Conservation (phyloP, 2,888 invertebrate genomes). For the Drosophila flavopinicola region DNA sequence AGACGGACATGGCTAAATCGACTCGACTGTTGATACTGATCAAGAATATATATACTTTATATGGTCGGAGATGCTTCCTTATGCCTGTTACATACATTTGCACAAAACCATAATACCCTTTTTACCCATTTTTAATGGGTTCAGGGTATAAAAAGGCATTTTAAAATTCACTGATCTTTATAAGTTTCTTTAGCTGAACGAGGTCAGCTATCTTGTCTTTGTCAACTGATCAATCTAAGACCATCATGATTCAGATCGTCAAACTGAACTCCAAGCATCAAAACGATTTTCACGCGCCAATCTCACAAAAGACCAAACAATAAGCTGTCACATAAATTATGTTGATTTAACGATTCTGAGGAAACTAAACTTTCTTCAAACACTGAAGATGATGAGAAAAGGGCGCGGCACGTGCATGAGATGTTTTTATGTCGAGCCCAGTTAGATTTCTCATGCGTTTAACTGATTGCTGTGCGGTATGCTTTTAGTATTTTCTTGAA, state of each 20-base stretch:
- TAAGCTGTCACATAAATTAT: conserved; percentile 27
- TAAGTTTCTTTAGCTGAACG: background rate
- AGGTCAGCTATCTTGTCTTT: conserved; percentile 8
- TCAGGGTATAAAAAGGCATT: too few relatives aligned
- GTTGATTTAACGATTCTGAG: conserved; percentile 34
- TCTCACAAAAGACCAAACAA: conserved; percentile 1
- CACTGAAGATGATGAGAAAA: conserved; percentile 6
- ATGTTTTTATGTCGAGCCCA: conserved; percentile 20
- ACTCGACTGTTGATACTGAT: too few relatives aligned
- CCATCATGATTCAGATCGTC: conserved; percentile 4
- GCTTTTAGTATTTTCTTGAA: conserved; percentile 14
- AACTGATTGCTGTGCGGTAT: background rate
- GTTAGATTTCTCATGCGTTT: conserved; percentile 18
- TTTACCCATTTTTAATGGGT: too few relatives aligned
- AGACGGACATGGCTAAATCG: too few relatives aligned
- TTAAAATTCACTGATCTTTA: too few relatives aligned
- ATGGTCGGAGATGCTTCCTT: too few relatives aligned
- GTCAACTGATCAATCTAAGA: conserved; percentile 6
- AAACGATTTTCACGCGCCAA: background rate
- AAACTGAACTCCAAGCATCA: conserved; percentile 8
- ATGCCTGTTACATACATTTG: too few relatives aligned
- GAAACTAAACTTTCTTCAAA: conserved; percentile 41
- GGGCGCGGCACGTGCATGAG: conserved; percentile 33
- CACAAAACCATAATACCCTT: too few relatives aligned
- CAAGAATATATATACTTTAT: too few relatives aligned